Evolutionary conservation across 2,888 invertebrate genomes (phyloP).

Genomic region (Pachymerium ferrugineum): DNA sequence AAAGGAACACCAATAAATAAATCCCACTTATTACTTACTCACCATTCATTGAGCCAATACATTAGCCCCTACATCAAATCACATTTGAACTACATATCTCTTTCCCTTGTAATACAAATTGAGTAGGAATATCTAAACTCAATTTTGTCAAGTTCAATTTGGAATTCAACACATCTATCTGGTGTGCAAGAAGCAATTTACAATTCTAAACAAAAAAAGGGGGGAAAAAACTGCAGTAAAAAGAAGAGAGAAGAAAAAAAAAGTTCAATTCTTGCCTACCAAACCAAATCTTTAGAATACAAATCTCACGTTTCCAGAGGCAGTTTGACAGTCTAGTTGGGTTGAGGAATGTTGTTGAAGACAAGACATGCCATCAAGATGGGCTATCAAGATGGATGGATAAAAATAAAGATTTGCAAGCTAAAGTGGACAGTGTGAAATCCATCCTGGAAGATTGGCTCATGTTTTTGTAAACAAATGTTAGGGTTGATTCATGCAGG

Average conservation of each 20-base stretch:
- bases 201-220: slow-evolving; percentile 20
- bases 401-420: slow-evolving; percentile 23
- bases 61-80: neutral
- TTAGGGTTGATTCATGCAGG: neutral
- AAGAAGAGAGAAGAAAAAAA: neutral
- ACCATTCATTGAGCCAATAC: neutral
- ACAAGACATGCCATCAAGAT: slow-evolving; percentile 23
- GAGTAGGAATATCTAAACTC: neutral
- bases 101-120: slow-evolving; percentile 12
- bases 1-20: too few relatives aligned
- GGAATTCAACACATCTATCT: slow-evolving; percentile 25
- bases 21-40: neutral
- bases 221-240: neutral
- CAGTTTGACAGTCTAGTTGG: slow-evolving; percentile 19
- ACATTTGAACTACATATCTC: neutral
- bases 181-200: slow-evolving; percentile 19
- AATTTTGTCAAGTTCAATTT: slow-evolving; percentile 27
- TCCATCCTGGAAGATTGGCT: neutral
- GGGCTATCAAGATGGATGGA: slow-evolving; percentile 19
- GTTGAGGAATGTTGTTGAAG: slow-evolving; percentile 7
- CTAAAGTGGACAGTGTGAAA: slow-evolving; percentile 25
- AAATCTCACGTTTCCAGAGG: slow-evolving; percentile 19
- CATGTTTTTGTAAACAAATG: slow-evolving; percentile 5
- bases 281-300: slow-evolving; percentile 15
- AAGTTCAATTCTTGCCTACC: neutral